These are phyloP conservation scores for Lutjanus erythropterus DNA, from an alignment of 2,113 vertebrate genomes.

Conservation along the genomic window DNA sequence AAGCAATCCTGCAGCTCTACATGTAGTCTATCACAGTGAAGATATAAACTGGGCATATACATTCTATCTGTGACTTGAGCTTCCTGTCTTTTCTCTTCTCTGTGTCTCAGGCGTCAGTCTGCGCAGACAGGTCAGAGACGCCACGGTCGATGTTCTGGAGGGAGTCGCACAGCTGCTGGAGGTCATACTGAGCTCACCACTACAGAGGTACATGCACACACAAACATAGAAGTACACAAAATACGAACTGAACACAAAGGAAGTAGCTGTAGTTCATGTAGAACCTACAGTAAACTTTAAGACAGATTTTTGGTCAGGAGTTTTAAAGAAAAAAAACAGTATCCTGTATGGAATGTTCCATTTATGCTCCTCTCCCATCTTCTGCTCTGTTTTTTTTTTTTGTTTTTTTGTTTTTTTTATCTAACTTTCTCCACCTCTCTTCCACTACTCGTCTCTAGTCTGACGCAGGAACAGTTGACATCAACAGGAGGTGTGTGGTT, in stretches of 20 bases:
- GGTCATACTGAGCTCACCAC: conserved; percentile 84
- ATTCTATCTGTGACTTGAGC: neutral
- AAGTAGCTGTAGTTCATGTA: no score
- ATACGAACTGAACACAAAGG: no score
- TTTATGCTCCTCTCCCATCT: no score
- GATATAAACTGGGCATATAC: no score
- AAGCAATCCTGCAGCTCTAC: no score
- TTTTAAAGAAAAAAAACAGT: no score
- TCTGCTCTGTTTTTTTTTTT: no score
- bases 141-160: conserved; percentile 88
- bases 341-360: no score
- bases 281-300: no score
- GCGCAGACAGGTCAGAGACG: conserved; percentile 87
- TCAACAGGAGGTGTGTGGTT: conserved; percentile 92
- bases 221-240: no score
- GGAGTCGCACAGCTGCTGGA: conserved; percentile 90
- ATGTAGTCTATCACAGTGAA: no score
- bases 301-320: no score
- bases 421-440: neutral
- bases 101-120: conserved; percentile 87
- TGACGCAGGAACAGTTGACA: conserved; percentile 89
- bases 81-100: neutral
- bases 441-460: conserved; percentile 71
- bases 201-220: conserved; percentile 84
- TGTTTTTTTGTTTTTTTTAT: neutral